Base-by-base conservation (phyloP, 2,113 vertebrate species). In the Chaetodon auriga region DNA sequence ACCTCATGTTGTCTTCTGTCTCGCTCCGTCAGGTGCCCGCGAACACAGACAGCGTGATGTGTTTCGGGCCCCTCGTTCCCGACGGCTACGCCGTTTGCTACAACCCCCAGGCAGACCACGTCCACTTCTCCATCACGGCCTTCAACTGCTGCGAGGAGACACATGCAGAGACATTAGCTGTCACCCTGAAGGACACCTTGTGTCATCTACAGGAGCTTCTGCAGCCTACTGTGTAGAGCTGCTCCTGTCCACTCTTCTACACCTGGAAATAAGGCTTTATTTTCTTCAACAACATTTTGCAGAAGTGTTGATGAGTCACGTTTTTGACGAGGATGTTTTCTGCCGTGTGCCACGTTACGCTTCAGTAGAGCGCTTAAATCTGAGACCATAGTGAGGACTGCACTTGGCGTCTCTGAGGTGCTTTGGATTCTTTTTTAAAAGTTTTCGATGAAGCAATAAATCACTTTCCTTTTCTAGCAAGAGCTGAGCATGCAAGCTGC, bases 131-230 rank as follows among this genome's bases (percentile, higher is more conserved):
- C 55, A 82, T 97, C 63, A 95, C 94, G 0, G 96, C 96, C 73
- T 96, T 97, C 91, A 96, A 96, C 91, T 97, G 96, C 90, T 97
- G 96, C 36, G 95, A 96, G 74, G 95, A 96, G 77, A 97, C 96
- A 0, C 92, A 96, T 3, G 96, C 96, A 0, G 93, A 95, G 66
- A 94, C 85, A 2, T 78, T 97, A 25, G 94, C 95, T 0, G 41
- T 82, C 51, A 94, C 92, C 11, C 79, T 97, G 71, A 92, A 93
- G 51, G 87, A 80, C 36, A 94, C 96, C 0, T 75, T 97, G 65
- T 89, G 92, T 69, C 92, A 95, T 45, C 91, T 96, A 7, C 95
- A 95, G 75, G 90, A 94, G 78, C 81, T 96, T 19, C 89, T 95
- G 85, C 93, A 95, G 85, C 94, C 94, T 36, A 46, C 87, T 1